Evolutionary conservation across 2,797 vertebrate genomes (phyloP), one percentile per base, ranked within the genome.

Genomic region (Syncerus caffer): DNA sequence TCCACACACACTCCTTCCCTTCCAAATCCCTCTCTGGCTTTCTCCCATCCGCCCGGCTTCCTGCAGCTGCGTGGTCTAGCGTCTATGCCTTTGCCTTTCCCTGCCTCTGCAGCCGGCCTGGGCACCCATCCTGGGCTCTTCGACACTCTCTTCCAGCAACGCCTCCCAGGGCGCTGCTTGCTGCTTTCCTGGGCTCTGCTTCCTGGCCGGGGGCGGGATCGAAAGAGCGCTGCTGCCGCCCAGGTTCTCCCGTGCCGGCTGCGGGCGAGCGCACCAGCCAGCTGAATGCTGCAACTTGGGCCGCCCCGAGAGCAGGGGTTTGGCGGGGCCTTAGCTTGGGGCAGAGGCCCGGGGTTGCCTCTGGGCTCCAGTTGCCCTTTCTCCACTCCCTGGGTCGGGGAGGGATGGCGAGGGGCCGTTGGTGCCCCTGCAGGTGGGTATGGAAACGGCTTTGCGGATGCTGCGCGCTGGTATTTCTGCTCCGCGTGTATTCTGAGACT

Each of bases 341-440:
- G 17, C 55, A 17, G 62, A 84, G 19, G 38, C 47, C 4, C 0
- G n/a, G 62, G 60, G 14, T 85, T 57, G 42, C 38, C 51, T 80
- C 27, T 0, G 9, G 45, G 47, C 47, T 31, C 16, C 86, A 17
- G n/a, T 6, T 58, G 10, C 13, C 16, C 74, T 38, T 17, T 55
- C 34, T 55, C 23, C 19, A 45, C 1, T 12, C 71, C 29, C 53
- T 1, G 34, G 84, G 64, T 58, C 31, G 0, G 0, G 62, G 8
- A 47, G 47, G 58, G 25, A 47, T 42, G 80, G 74, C 83, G 17
- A 85, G 50, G 87, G 85, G 96, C 83, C 74, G 51, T 92, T 86
- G 84, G 85, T 94, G 83, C 85, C 96, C 92, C 92, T 78, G 96
- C 92, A 92, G 97, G 97, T 93, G 90, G 62, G 45, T 78, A 8